These are phyloP conservation scores for Ictalurus punctatus DNA, from an alignment of 2,113 vertebrate species.

Conservation along the genomic window DNA sequence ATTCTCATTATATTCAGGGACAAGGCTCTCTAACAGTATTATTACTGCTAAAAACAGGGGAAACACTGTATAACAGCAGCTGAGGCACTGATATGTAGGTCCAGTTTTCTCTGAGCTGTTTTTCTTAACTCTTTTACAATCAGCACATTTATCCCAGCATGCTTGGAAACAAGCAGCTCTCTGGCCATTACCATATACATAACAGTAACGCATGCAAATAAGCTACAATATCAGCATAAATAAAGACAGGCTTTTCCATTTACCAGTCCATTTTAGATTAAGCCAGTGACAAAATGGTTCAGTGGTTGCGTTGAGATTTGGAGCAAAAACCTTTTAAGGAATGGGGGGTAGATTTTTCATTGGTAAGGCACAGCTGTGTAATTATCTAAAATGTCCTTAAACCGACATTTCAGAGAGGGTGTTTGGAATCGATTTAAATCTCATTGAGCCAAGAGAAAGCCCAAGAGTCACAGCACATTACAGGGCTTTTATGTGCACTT, in stretches of 20 bases:
- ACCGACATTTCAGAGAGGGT: conserved; percentile 52
- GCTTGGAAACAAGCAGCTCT: background rate
- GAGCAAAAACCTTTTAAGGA: conserved; percentile 47
- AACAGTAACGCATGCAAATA: background rate
- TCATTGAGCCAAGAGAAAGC: conserved; percentile 53
- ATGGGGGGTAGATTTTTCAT: conserved; percentile 38
- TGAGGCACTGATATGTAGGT: background rate
- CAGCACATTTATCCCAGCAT: background rate
- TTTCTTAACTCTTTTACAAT: background rate
- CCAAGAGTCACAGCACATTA: conserved; percentile 56
- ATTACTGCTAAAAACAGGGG: background rate
- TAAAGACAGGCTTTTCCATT: conserved; percentile 36
- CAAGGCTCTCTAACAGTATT: background rate
- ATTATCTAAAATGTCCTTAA: conserved; percentile 60
- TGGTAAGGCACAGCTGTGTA: conserved; percentile 58
- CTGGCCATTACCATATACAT: background rate
- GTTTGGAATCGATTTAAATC: conserved; percentile 59
- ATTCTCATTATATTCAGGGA: background rate
- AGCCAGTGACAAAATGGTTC: conserved; percentile 44
- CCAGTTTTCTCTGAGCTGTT: background rate
- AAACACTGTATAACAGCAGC: background rate
- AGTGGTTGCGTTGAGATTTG: conserved; percentile 27
- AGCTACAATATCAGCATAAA: conserved; percentile 36
- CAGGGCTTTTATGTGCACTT: conserved; percentile 52
- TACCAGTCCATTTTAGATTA: conserved; percentile 37